phyloP scores from a whole-genome alignment of 2,113 vertebrate species.

The Campylorhamphus procurvoides region DNA sequence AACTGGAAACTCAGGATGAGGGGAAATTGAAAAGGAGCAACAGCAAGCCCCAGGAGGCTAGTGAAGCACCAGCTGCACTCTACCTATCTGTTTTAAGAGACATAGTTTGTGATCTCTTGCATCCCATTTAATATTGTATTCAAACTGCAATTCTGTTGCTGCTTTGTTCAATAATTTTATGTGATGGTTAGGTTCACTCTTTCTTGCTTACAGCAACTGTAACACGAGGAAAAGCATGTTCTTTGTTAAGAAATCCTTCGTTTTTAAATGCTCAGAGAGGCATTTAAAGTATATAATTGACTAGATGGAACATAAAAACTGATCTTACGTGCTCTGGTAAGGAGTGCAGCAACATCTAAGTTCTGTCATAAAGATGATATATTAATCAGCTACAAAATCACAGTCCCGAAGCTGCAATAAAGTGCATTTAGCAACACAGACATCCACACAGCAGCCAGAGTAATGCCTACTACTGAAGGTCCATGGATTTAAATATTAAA shows the following conservation, averaged over 20 bases:
- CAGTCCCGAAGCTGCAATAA: neutral
- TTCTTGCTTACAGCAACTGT: neutral
- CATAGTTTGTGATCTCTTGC: neutral
- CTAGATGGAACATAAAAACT: neutral
- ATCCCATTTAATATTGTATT: neutral
- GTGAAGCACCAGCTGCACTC: neutral
- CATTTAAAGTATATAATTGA: neutral
- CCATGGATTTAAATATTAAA: neutral
- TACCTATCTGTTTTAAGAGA: neutral
- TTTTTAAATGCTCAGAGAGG: neutral
- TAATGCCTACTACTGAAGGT: neutral
- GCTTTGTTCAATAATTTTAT: neutral
- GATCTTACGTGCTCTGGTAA: neutral
- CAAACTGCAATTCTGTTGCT: neutral
- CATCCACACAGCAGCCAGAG: neutral
- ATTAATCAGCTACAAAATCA: conserved; percentile 6
- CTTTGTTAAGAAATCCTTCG: neutral
- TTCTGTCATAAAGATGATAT: neutral
- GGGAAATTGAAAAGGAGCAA: conserved; percentile 29
- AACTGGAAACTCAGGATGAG: conserved; percentile 11
- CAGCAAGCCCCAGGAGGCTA: neutral
- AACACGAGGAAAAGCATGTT: neutral
- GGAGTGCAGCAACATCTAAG: neutral
- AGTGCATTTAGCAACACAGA: neutral
- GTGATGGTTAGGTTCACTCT: neutral